Evolutionary conservation across 2,113 vertebrate genomes (phyloP).

Genomic region (Aspiorhynchus laticeps): DNA sequence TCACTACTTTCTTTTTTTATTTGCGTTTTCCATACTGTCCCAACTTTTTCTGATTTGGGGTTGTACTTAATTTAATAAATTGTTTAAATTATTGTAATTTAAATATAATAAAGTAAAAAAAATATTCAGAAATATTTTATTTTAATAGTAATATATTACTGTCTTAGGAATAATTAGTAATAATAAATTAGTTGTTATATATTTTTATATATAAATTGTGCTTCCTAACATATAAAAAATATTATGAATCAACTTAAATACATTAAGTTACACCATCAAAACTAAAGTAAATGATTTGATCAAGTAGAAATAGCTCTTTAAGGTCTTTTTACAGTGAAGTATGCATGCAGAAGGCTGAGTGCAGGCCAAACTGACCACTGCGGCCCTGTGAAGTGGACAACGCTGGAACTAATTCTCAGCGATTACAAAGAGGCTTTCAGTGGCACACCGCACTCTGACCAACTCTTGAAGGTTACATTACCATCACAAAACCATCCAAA

Average conservation of each 20-base stretch:
- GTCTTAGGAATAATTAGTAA: no score
- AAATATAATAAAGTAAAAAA: no score
- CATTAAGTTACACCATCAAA: not conserved
- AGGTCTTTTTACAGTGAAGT: not conserved
- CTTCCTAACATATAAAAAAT: no score
- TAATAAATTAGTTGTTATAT: no score
- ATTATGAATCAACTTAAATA: no score
- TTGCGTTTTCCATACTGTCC: no score
- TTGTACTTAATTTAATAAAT: not conserved
- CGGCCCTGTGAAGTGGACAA: not conserved
- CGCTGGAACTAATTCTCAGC: not conserved
- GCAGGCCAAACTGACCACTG: not conserved
- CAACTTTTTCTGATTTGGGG: no score
- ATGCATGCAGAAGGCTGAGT: not conserved
- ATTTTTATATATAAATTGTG: no score
- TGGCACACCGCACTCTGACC: not conserved
- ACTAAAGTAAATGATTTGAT: not conserved
- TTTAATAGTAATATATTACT: no score
- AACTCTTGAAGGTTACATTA: constrained; percentile 62
- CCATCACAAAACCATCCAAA: constrained; percentile 63
- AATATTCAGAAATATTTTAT: no score
- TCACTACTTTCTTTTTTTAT: no score
- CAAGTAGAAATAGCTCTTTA: not conserved
- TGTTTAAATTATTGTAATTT: no score
- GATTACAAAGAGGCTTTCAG: not conserved